Evolutionary conservation across 1,140 invertebrate species (phyloP).

Genomic region (Leptestheria dahalacensis): DNA sequence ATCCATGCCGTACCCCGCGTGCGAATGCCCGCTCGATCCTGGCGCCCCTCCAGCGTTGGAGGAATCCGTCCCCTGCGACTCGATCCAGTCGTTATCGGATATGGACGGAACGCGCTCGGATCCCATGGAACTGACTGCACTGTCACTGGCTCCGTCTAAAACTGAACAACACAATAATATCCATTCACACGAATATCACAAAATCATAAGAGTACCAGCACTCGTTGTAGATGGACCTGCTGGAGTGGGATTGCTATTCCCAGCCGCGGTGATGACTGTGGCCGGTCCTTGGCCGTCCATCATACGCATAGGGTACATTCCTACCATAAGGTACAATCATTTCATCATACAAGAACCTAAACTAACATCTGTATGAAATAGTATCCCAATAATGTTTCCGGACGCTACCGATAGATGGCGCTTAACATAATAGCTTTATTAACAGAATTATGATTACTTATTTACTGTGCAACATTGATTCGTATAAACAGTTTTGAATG

Average conservation of each 20-base stretch:
- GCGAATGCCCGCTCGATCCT: background rate
- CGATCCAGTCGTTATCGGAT: slow-evolving; percentile 77
- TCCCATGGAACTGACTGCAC: slow-evolving; percentile 68
- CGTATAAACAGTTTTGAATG: too few relatives aligned
- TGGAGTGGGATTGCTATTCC: background rate
- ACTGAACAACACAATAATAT: too few relatives aligned
- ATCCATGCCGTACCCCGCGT: slow-evolving; percentile 19
- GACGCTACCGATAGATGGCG: too few relatives aligned
- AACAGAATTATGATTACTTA: too few relatives aligned
- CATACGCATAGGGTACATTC: slow-evolving; percentile 73
- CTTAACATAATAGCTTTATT: too few relatives aligned
- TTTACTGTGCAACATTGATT: too few relatives aligned
- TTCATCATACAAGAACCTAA: slow-evolving; percentile 1
- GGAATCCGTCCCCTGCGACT: slow-evolving; percentile 57
- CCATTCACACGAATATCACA: too few relatives aligned
- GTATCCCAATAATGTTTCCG: too few relatives aligned
- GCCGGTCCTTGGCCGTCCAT: slow-evolving; percentile 39
- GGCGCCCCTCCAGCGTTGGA: slow-evolving; percentile 32
- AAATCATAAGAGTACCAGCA: too few relatives aligned
- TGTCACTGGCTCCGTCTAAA: slow-evolving; percentile 2
- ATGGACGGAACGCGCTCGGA: slow-evolving; percentile 61
- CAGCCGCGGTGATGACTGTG: background rate
- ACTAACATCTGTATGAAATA: too few relatives aligned
- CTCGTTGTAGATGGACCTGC: background rate
- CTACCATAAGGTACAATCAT: slow-evolving; percentile 29